A percentile compares a stretch with the other conserved stretches of the same genome.
These are phyloP conservation scores for Pygocentrus nattereri DNA, from an alignment of 2,797 vertebrate species.

Conservation along the genomic window DNA sequence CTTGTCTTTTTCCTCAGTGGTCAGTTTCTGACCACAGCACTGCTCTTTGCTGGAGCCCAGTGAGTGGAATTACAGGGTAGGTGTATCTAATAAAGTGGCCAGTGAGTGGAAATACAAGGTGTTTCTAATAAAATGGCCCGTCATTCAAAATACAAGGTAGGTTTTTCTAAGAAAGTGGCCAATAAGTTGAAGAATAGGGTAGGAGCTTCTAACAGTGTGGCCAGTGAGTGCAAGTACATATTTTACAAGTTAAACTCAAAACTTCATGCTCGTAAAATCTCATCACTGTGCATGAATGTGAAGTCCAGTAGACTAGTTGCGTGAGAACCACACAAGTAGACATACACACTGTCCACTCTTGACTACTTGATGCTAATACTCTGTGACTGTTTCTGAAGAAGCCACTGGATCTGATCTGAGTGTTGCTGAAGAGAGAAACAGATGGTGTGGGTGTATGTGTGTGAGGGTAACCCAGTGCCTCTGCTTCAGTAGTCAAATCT, in stretches of 20 bases:
- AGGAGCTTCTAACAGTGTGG: no score
- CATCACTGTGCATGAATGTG: not conserved
- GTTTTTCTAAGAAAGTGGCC: no score
- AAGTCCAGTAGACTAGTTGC: not conserved
- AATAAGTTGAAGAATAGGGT: no score
- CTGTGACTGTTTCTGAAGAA: conserved; percentile 14
- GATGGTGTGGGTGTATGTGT: conserved; percentile 34
- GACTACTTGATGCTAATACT: conserved; percentile 23
- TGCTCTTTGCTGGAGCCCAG: no score
- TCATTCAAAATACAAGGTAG: no score
- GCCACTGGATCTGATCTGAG: conserved; percentile 16
- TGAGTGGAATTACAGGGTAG: not conserved
- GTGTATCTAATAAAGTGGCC: not conserved
- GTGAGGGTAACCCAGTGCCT: not conserved
- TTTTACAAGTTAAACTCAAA: no score
- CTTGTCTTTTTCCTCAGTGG: no score
- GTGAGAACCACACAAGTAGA: not conserved
- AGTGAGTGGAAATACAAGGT: not conserved
- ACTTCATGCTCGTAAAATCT: not conserved
- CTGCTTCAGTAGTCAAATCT: conserved; percentile 24
- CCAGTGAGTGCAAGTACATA: no score
- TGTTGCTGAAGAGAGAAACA: conserved; percentile 39
- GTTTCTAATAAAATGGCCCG: not conserved
- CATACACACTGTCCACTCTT: conserved; percentile 7
- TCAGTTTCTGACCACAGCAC: no score